Percentiles rank a stretch among this genome's conserved stretches.
These are phyloP conservation scores for Drosophila novamexicana DNA, from an alignment of 1,140 invertebrate species.

Conservation along the genomic window DNA sequence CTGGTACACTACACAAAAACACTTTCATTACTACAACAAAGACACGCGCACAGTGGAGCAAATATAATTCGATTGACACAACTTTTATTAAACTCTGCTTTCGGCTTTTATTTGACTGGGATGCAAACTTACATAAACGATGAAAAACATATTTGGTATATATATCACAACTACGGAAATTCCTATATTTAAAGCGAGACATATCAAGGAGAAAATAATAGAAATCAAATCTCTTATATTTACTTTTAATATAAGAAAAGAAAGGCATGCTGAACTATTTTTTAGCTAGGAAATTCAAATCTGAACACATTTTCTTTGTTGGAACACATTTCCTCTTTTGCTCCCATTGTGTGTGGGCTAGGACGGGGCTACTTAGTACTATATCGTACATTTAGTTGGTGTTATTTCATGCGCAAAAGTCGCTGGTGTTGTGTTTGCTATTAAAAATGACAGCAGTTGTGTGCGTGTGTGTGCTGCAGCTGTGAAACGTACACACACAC, in stretches of 20 bases:
- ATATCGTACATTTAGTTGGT: conserved; percentile 60
- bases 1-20: conserved; percentile 73
- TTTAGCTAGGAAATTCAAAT: neutral
- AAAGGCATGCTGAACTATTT: too few species aligned
- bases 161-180: too few species aligned
- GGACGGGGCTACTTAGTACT: conserved; percentile 67
- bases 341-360: conserved; percentile 54
- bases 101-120: too few species aligned
- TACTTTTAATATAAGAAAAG: too few species aligned
- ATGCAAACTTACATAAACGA: too few species aligned
- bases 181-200: too few species aligned
- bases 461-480: conserved; percentile 44
- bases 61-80: neutral
- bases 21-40: conserved; percentile 73
- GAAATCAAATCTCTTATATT: too few species aligned
- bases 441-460: conserved; percentile 76
- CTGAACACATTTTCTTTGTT: neutral
- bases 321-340: neutral
- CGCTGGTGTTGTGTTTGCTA: conserved; percentile 82
- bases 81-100: neutral
- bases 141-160: too few species aligned
- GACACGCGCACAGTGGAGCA: conserved; percentile 46
- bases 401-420: conserved; percentile 82
- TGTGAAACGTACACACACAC: conserved; percentile 50
- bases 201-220: too few species aligned